These are phyloP conservation scores for Sphecodes monilicornis DNA, from an alignment of 2,888 invertebrate species.

Conservation along the genomic window DNA sequence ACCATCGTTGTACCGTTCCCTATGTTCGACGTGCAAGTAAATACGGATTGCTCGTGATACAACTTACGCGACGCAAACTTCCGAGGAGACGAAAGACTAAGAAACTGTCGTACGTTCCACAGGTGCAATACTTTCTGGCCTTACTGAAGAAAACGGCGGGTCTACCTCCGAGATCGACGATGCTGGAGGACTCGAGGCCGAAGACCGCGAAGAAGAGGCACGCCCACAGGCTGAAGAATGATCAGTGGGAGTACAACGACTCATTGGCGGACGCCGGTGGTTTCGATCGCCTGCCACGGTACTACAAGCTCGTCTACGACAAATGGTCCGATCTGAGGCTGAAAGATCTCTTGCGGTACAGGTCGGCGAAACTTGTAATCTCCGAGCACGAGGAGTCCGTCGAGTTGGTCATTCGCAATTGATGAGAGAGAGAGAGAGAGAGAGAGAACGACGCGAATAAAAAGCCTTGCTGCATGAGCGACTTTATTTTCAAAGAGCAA, in stretches of 20 bases:
- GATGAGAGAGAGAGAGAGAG: background rate
- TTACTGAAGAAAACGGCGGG: conserved; percentile 86
- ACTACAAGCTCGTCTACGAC: conserved; percentile 72
- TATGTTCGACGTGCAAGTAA: conserved; percentile 90
- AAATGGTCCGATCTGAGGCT: conserved; percentile 65
- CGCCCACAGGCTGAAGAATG: conserved; percentile 82
- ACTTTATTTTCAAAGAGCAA: background rate
- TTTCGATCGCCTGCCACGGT: conserved; percentile 80
- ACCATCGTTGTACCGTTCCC: conserved; percentile 89
- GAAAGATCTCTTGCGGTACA: conserved; percentile 72
- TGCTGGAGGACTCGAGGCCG: conserved; percentile 87
- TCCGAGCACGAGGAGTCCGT: conserved; percentile 67
- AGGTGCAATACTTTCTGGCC: conserved; percentile 88
- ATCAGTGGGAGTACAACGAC: conserved; percentile 85
- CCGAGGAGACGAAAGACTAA: background rate
- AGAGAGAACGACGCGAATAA: background rate
- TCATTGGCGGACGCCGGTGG: conserved; percentile 82
- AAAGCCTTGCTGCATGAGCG: background rate
- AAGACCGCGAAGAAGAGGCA: conserved; percentile 84
- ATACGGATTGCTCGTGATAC: background rate
- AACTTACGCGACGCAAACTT: background rate
- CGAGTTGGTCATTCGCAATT: conserved; percentile 29
- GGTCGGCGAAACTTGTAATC: conserved; percentile 72
- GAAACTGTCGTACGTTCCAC: conserved; percentile 42
- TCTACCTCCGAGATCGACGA: conserved; percentile 88